Evolutionary conservation across 1,140 invertebrate species (phyloP), one percentile per base, ranked within the genome.

Genomic region (Drosophila takahashii): DNA sequence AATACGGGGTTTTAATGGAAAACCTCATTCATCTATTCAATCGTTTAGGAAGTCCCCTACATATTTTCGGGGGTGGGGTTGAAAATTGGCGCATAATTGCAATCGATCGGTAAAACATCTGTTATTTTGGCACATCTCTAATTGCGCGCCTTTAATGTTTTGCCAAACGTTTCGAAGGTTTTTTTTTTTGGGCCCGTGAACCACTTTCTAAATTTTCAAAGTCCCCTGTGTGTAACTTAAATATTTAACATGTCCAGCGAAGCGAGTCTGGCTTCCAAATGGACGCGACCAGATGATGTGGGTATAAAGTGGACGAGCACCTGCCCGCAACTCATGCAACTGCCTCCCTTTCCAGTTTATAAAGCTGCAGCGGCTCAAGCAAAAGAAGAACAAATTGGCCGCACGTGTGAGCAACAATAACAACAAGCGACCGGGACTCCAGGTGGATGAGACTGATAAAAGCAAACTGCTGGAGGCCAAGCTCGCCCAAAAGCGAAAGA

Each of bases 401-500:
- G 94, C 94, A 44, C 93, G 95, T 57, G 93, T 96, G 61, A 81
- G 70, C 51, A 89, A 64, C 42, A 71, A 59, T 27, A 79, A 89
- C 37, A 84, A 72, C n/a, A 78, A 67, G 36, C 72, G 62, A 9
- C 39, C 27, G 0, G 51, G 42, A 11, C 27, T 42, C 7, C 76
- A 77, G 10, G 16, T 89, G 36, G 67, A 50, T 69, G 84, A 81
- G 36, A 60, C 61, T 45, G 76, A 91, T 60, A 81, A 90, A 13
- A 81, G 64, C 45, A 77, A 77, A 11, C 48, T 92, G 0, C 58
- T 87, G 15, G 90, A 92, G 60, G 81, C 90, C 0, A 85, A 89
- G 48, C 70, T 91, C 10, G 69, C 81, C 13, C 92, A 94, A 47
- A 96, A 96, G 90, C 94, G 95, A 44, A 96, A 95, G 92, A 97